These are phyloP conservation scores for Lissocephala sabroskyi DNA, from an alignment of 2,888 invertebrate species.

Conservation along the genomic window DNA sequence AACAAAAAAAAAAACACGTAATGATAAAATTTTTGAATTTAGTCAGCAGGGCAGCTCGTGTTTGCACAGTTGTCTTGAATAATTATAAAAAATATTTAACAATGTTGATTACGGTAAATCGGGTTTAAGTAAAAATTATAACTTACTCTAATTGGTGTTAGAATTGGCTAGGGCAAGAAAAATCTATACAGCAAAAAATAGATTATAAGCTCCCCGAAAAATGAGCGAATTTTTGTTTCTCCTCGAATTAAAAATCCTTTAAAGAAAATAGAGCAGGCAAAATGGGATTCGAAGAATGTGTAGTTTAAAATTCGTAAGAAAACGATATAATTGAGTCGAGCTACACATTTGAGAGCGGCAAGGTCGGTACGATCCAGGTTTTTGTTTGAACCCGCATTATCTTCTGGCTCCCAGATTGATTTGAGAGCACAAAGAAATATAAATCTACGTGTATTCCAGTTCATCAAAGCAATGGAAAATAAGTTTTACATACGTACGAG, in stretches of 20 bases:
- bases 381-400: slow-evolving; percentile 43
- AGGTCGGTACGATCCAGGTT: slow-evolving; percentile 4
- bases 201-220: too few species aligned
- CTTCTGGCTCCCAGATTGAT: slow-evolving; percentile 16
- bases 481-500: slow-evolving; percentile 17
- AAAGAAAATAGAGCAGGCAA: too few species aligned
- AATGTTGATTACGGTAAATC: slow-evolving; percentile 23
- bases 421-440: slow-evolving; percentile 10
- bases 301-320: too few species aligned
- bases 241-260: too few species aligned
- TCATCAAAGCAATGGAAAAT: slow-evolving; percentile 59
- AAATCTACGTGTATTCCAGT: slow-evolving; percentile 58
- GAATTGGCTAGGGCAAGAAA: too few species aligned
- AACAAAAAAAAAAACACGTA: slow-evolving; percentile 31
- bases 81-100: slow-evolving; percentile 36
- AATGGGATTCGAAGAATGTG: too few species aligned
- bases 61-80: background rate
- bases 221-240: too few species aligned
- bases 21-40: slow-evolving; percentile 44
- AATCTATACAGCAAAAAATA: too few species aligned
- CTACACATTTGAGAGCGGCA: too few species aligned
- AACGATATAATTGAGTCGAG: too few species aligned
- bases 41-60: slow-evolving; percentile 19
- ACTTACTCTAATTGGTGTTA: background rate
- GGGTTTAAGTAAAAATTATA: slow-evolving; percentile 20